These are phyloP conservation scores for Carapus acus DNA, from an alignment of 2,797 vertebrate species.

Conservation along the genomic window DNA sequence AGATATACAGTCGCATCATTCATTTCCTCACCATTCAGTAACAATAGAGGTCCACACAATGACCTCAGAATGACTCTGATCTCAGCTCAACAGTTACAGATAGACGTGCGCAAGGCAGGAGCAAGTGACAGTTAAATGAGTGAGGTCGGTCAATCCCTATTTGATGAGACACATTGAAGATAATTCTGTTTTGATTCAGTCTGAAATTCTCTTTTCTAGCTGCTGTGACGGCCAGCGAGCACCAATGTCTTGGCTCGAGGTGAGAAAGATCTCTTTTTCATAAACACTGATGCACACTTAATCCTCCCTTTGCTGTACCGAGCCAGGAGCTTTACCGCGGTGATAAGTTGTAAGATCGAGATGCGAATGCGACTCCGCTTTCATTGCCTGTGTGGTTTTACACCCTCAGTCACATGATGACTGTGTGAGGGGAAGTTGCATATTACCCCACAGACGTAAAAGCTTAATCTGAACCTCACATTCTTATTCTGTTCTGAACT, in stretches of 20 bases:
- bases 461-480: constrained; percentile 16
- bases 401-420: constrained; percentile 6
- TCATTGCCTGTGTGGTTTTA: constrained; percentile 4
- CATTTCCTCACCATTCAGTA: too few relatives aligned
- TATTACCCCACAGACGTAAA: constrained; percentile 3
- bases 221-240: constrained; percentile 36
- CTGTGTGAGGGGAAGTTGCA: constrained; percentile 7
- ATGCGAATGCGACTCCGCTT: too few relatives aligned
- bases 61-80: too few relatives aligned
- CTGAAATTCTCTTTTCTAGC: constrained; percentile 32
- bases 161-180: too few relatives aligned
- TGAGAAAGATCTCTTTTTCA: constrained; percentile 37
- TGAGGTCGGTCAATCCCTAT: too few relatives aligned
- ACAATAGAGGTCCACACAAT: too few relatives aligned
- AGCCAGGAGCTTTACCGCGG: not conserved
- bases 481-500: constrained; percentile 21
- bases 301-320: constrained; percentile 13
- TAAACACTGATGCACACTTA: constrained; percentile 2
- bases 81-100: too few relatives aligned
- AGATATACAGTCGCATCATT: too few relatives aligned
- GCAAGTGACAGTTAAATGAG: too few relatives aligned
- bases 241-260: constrained; percentile 67
- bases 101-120: too few relatives aligned
- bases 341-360: constrained; percentile 16
- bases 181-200: constrained; percentile 10